Base-by-base conservation (phyloP, 1,140 invertebrate species). In the Pseudomyrmex sp. region DNA sequence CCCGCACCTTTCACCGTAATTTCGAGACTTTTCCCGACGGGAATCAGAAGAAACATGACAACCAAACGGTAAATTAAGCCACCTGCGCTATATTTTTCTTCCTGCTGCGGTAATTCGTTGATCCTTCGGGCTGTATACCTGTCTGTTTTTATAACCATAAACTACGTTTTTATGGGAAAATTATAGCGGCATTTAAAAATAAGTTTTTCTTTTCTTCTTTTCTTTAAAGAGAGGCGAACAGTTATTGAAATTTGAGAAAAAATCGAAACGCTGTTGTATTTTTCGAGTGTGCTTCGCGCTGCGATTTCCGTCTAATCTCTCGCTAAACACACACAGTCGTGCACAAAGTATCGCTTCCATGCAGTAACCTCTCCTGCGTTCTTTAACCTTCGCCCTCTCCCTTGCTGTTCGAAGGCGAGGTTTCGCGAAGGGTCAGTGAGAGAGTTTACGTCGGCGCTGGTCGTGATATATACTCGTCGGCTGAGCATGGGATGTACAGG, bases 391-490 rank as follows among this genome's bases (percentile, higher is more conserved):
- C 76, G 66, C 66, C 76, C 76, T 80, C 76, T 80, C 61, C 66
- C 56, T 80, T 50, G 66, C 44, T 46, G 15, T 59, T 8, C 65
- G 54, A 79, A 59, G 54, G 84, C 54, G 80, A 88, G 87, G 84
- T 88, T 84, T 88, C 87, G 88, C 84, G 79, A 77, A 77, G 80
- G 88, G 88, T 89, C 88, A 89, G 80, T 35, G 87, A 88, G 84
- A 74, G 87, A 88, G 88, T 88, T 89, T 88, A 89, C 88, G 80
- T 80, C 79, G 74, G 50, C 63, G 44, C 69, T 12, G 76, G 86
- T 75, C 84, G 84, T 89, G 88, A 89, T 89, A 89, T 89, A 89
- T 89, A 89, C 85, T 75, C 88, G 84, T 85, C 88, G 85, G 69
- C 74, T 48, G 61, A 65, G 35, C 54, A 69, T 52, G 52, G 66